A percentile compares a stretch with the other conserved stretches of the same genome.
Conservation (phyloP, 2,888 invertebrate species). For the Crioceris asparagi region DNA sequence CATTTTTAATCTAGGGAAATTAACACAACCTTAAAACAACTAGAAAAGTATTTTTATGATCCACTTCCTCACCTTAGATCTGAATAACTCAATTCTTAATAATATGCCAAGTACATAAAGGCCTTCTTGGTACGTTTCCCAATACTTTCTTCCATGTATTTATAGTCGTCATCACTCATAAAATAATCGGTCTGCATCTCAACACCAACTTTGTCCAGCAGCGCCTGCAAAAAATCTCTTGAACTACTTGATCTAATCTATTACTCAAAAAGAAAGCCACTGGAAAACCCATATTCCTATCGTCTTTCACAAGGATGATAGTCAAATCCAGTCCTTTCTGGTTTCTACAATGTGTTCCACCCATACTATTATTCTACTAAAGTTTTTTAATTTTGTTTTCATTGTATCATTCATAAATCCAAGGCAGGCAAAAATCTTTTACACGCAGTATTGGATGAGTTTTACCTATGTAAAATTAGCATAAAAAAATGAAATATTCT, state of each 20-base stretch:
- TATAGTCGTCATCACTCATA: constrained; percentile 17
- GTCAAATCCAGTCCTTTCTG: constrained; percentile 10
- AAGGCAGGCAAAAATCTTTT: constrained; percentile 14
- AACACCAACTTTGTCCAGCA: constrained; percentile 9
- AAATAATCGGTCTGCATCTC: constrained; percentile 12
- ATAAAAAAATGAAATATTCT: too few relatives aligned
- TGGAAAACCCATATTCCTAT: constrained; percentile 12
- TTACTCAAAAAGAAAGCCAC: constrained; percentile 12
- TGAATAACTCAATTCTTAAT: constrained; percentile 17
- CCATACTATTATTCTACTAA: constrained; percentile 11
- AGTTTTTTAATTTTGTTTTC: constrained; percentile 13
- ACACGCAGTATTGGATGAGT: constrained; percentile 9
- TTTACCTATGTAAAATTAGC: constrained; percentile 5
- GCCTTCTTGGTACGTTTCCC: constrained; percentile 3
- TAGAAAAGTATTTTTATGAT: neutral
- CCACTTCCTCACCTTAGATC: too few relatives aligned
- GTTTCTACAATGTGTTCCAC: constrained; percentile 15
- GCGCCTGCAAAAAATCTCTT: constrained; percentile 17
- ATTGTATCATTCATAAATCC: constrained; percentile 14
- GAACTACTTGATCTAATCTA: constrained; percentile 14
- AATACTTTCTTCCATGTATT: constrained; percentile 13
- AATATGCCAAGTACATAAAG: constrained; percentile 15
- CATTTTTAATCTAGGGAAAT: constrained; percentile 7
- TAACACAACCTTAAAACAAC: neutral
- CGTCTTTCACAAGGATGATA: constrained; percentile 13